Percentiles rank a stretch among this genome's conserved stretches.
These are phyloP conservation scores for Gambusia holbrooki DNA, from an alignment of 2,113 vertebrate species.

Conservation along the genomic window DNA sequence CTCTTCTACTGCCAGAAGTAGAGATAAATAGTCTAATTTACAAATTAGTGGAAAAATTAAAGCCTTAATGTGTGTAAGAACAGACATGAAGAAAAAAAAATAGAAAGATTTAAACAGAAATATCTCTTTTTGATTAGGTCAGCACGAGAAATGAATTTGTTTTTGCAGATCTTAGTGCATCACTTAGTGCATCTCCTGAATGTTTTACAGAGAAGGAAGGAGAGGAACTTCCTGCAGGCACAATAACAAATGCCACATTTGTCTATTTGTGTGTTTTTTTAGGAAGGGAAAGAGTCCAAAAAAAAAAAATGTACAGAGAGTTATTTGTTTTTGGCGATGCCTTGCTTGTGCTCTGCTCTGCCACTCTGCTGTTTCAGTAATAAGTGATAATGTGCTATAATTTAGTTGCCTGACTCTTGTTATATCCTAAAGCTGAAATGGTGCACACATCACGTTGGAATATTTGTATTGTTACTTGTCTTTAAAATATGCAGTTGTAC, in stretches of 20 bases:
- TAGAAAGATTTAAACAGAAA: conserved; percentile 7
- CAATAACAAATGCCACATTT: conserved; percentile 24
- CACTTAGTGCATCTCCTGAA: conserved; percentile 30
- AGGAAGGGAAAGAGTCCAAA: conserved; percentile 2
- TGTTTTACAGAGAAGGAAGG: conserved; percentile 32
- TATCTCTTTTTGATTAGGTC: conserved; percentile 12
- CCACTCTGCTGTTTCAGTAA: conserved; percentile 55
- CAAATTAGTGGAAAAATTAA: conserved; percentile 24
- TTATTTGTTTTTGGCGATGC: conserved; percentile 36
- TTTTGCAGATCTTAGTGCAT: conserved; percentile 28
- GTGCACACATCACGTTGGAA: background rate
- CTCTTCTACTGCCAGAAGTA: conserved; percentile 30
- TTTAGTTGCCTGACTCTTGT: conserved; percentile 54
- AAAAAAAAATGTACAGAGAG: conserved; percentile 15
- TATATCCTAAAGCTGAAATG: conserved; percentile 13
- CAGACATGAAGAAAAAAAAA: background rate
- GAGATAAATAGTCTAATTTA: conserved; percentile 22
- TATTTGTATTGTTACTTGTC: background rate
- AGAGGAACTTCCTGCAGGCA: conserved; percentile 47
- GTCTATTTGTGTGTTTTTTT: conserved; percentile 4
- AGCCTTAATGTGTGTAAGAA: too few relatives aligned
- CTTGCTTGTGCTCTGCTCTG: conserved; percentile 28
- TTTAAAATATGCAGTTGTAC: background rate
- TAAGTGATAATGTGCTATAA: conserved; percentile 59
- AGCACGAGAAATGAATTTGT: conserved; percentile 21